Base-by-base conservation (phyloP, 2,888 invertebrate genomes). In the Bembecia ichneumoniformis region DNA sequence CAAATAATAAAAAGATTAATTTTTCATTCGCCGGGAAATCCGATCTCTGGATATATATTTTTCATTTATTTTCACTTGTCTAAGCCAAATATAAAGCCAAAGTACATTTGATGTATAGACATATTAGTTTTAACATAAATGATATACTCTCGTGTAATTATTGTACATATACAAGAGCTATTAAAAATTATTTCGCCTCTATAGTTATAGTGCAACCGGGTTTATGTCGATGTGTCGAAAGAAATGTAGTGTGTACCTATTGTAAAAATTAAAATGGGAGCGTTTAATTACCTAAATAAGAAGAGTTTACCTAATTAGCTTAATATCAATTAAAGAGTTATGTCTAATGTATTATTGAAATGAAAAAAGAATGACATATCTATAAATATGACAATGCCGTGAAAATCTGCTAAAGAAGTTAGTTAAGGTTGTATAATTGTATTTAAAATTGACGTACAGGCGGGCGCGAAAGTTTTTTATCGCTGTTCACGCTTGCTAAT, bases 21-120 rank as follows among this genome's bases (percentile, higher is more conserved):
- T 2, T 44, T 45, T 45, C 5, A 13, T 36, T 36, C 13, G 3
- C n/a, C n/a, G 11, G 9, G 3, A 40, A 40, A 40, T 3, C 10
- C 13, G 17, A 13, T 15, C 17, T 11, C 17, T 34, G 34, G 4
- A 28, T 9, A 16, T 13, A 43, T 47, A 9, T 43, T 57, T 54
- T 59, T 60, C 13, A 55, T 60, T 65, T 54, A 59, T 68, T 63
- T 63, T 70, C 64, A 68, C 66, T 72, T 63, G 62, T 69, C 68
- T 72, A 78, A 74, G 83, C 82, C 83, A 83, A 83, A 84, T 68
- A 74, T 60, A 67, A 76, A 77, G 83, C 82, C 84, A 83, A 84
- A 84, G 78, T 76, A 72, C 67, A 66, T 65, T 62, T 69, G 46
- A 28, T 28, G 28, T 28, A 72, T 65, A 65, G 64, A 63, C 46